Evolutionary conservation across 2,797 vertebrate species (phyloP).

Genomic region (Babyrousa celebensis): DNA sequence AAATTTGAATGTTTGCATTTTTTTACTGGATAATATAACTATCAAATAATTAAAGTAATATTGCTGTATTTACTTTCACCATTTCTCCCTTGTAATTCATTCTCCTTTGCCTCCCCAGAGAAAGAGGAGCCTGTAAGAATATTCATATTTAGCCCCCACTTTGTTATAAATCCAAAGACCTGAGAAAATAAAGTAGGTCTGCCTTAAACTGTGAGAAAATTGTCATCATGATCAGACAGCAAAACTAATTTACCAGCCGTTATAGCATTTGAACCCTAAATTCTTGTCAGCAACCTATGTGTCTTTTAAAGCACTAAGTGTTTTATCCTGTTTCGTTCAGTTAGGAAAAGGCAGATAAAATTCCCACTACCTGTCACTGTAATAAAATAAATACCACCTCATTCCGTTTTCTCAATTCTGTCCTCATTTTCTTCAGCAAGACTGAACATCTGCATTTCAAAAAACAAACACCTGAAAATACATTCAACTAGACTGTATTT

Average conservation of each 20-base stretch:
- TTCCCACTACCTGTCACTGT: not conserved
- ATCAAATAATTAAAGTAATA: not conserved
- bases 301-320: not conserved
- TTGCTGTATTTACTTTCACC: not conserved
- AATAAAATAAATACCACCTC: not conserved
- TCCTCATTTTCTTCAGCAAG: not conserved
- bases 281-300: not conserved
- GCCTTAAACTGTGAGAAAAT: not conserved
- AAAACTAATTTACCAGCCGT: not conserved
- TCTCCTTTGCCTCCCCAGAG: not conserved
- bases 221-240: not conserved
- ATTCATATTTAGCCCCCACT: not conserved
- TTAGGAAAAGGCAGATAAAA: not conserved
- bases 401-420: conserved; percentile 54
- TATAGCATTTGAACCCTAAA: not conserved
- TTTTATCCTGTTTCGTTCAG: not conserved
- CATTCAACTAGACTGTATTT: not conserved
- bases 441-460: not conserved
- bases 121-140: not conserved
- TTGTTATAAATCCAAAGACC: not conserved
- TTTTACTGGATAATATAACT: not conserved
- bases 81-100: not conserved
- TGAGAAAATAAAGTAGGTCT: not conserved
- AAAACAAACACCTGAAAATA: conserved; percentile 46
- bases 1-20: not conserved